Percentiles rank a stretch among this genome's conserved stretches.
Evolutionary conservation across 2,113 vertebrate genomes (phyloP).

Genomic region (Terrapene triunguis): DNA sequence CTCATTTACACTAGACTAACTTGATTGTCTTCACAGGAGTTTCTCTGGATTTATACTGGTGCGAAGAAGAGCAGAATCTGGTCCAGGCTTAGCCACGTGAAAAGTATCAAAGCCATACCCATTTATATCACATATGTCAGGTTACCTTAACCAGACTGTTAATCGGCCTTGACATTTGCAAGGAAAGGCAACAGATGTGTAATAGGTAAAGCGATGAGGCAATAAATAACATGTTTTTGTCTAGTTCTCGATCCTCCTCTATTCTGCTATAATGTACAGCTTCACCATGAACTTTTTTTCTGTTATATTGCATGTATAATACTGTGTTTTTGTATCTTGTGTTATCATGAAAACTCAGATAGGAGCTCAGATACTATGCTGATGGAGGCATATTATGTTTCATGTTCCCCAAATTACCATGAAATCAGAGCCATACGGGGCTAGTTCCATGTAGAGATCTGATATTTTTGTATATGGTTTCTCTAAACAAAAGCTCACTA

Average conservation of each 20-base stretch:
- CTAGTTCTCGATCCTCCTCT: neutral
- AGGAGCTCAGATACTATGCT: neutral
- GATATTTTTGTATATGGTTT: neutral
- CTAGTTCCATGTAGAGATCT: neutral
- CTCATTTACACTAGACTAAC: neutral
- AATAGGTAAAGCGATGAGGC: neutral
- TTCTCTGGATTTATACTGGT: neutral
- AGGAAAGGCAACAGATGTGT: neutral
- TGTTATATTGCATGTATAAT: neutral
- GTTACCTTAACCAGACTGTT: neutral
- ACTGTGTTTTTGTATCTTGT: neutral
- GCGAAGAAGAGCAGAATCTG: neutral
- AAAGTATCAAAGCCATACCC: neutral
- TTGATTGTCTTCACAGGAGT: neutral
- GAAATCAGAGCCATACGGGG: neutral
- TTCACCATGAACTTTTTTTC: neutral
- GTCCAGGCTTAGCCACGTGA: neutral
- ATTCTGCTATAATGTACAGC: neutral
- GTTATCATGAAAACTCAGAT: neutral
- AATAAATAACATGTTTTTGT: neutral
- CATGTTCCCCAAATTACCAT: neutral
- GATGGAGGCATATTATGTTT: neutral
- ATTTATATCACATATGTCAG: neutral
- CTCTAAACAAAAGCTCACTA: neutral
- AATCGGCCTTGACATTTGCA: neutral